Evolutionary conservation across 2,113 vertebrate species (phyloP).

Genomic region (Brachionichthys hirsutus): DNA sequence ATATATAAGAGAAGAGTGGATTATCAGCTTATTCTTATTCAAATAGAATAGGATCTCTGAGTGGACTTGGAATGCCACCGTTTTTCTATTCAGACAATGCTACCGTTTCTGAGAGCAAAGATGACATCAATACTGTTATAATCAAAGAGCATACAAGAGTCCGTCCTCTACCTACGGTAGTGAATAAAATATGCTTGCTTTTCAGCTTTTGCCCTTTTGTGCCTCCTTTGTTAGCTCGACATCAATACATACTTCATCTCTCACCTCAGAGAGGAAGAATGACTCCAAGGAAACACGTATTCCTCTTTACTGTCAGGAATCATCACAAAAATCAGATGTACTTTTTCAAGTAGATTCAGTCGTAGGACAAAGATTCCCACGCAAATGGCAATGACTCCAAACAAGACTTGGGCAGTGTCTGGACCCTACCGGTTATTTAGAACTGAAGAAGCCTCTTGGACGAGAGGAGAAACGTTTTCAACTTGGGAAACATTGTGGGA

Average conservation of each 20-base stretch:
- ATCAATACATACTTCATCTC: conserved; percentile 20
- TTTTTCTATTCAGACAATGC: conserved; percentile 7
- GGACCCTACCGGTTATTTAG: no score
- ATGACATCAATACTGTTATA: neutral
- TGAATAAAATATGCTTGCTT: conserved; percentile 34
- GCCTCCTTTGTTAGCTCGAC: conserved; percentile 12
- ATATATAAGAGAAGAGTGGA: neutral
- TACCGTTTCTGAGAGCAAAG: neutral
- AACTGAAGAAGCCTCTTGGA: no score
- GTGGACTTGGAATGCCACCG: no score
- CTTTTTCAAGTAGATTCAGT: no score
- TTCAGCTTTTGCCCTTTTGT: neutral
- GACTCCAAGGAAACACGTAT: neutral
- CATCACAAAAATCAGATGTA: no score
- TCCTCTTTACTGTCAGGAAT: neutral
- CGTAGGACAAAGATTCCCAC: no score
- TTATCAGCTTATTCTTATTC: neutral
- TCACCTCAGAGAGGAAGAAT: conserved; percentile 6
- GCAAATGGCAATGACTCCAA: no score
- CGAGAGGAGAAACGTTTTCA: no score
- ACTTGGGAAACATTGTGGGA: no score
- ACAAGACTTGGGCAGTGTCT: no score
- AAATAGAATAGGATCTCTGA: no score
- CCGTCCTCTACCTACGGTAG: conserved; percentile 7
- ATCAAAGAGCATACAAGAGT: conserved; percentile 12